Evolutionary conservation across 2,797 vertebrate species (phyloP).

Genomic region (Eulemur mongoz): DNA sequence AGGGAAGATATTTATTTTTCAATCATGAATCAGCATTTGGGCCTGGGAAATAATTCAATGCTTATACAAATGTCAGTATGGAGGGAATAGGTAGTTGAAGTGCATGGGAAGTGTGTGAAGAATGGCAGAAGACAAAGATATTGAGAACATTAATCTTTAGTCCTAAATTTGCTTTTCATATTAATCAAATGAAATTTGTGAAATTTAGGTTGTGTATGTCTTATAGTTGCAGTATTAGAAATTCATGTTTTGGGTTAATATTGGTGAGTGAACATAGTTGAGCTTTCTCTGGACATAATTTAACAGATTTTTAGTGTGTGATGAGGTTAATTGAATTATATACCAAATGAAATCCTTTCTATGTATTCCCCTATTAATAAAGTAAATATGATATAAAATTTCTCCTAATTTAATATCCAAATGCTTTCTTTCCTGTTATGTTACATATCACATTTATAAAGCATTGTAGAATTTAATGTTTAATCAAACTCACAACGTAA

Average conservation of each 20-base stretch:
- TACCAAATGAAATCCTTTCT: slow-evolving; percentile 65
- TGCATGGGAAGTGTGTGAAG: neutral
- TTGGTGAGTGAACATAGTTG: neutral
- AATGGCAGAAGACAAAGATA: neutral
- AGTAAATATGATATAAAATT: slow-evolving; percentile 59
- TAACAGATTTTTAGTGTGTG: neutral
- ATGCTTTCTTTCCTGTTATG: neutral
- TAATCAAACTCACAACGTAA: neutral
- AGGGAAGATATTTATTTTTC: slow-evolving; percentile 24
- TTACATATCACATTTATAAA: neutral
- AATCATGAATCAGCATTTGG: neutral
- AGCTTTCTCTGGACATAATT: neutral
- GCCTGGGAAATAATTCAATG: slow-evolving; percentile 33
- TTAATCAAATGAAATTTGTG: neutral
- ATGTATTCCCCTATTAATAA: slow-evolving; percentile 54
- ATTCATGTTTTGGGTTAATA: neutral
- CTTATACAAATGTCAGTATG: neutral
- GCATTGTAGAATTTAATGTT: neutral
- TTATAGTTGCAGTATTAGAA: neutral
- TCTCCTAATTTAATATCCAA: neutral
- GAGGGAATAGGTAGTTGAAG: neutral
- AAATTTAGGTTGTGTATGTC: neutral
- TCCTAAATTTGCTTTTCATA: slow-evolving; percentile 20
- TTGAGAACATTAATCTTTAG: neutral
- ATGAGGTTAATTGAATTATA: slow-evolving; percentile 12